Conservation (phyloP, 2,888 invertebrate species). For the Ennomos fuscantarius region DNA sequence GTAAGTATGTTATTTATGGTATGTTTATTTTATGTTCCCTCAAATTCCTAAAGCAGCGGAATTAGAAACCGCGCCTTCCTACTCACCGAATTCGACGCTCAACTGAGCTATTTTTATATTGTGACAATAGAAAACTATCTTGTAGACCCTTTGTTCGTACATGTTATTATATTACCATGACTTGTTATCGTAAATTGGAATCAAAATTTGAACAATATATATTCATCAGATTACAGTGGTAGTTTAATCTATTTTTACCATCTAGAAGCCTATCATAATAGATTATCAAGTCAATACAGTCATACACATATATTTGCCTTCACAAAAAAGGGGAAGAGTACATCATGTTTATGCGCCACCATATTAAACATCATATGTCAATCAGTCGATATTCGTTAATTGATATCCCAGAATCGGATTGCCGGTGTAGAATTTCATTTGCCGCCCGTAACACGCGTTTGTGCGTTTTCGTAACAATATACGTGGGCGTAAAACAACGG, state of each 20-base stretch:
- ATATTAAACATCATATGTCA: conserved; percentile 13
- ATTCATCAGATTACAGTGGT: conserved; percentile 42
- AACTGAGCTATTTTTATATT: neutral
- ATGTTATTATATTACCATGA: conserved; percentile 9
- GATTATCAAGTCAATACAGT: conserved; percentile 8
- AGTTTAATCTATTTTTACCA: conserved; percentile 25
- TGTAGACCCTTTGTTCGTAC: conserved; percentile 5
- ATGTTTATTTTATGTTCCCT: too few species aligned
- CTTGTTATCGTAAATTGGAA: conserved; percentile 33
- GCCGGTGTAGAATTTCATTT: conserved; percentile 34
- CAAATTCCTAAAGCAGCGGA: too few species aligned
- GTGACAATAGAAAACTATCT: conserved; percentile 8
- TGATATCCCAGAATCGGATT: conserved; percentile 21
- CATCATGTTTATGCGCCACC: conserved; percentile 4
- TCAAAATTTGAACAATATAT: conserved; percentile 43
- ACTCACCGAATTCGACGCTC: neutral
- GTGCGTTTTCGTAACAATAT: conserved; percentile 68
- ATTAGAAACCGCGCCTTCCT: neutral
- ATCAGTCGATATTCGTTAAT: conserved; percentile 28
- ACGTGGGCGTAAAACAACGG: conserved; percentile 75
- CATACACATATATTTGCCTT: conserved; percentile 8
- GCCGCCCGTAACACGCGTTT: conserved; percentile 28
- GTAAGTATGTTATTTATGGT: too few species aligned
- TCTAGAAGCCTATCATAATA: conserved; percentile 24
- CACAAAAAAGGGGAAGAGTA: conserved; percentile 9